phyloP scores from a whole-genome alignment of 2,797 vertebrate genomes.

The Acrocephalus scirpaceus region DNA sequence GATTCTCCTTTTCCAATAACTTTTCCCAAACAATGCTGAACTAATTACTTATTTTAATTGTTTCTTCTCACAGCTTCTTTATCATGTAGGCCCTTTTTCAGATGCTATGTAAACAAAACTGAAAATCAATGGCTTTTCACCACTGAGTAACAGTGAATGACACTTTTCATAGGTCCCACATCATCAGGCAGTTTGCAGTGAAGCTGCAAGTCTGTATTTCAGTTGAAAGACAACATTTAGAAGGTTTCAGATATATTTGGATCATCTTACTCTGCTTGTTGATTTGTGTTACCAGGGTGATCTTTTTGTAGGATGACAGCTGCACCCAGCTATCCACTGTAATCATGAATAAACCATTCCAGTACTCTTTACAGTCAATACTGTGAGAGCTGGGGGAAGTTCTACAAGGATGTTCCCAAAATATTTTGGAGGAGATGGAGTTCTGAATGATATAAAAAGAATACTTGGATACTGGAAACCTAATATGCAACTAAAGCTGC shows the following conservation, averaged over 20 bases:
- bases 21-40: background rate
- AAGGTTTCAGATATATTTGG: conserved; percentile 41
- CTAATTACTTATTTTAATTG: conserved; percentile 9
- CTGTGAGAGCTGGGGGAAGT: background rate
- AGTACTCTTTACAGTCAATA: conserved; percentile 15
- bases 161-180: background rate
- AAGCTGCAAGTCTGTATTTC: background rate
- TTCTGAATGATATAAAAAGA: conserved; percentile 31
- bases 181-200: background rate
- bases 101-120: background rate
- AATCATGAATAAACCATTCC: conserved; percentile 38
- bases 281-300: conserved; percentile 36
- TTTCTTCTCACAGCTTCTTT: background rate
- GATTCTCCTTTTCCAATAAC: background rate
- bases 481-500: background rate
- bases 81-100: background rate
- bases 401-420: conserved; percentile 57
- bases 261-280: conserved; percentile 64
- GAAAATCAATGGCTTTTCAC: background rate
- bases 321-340: conserved; percentile 35
- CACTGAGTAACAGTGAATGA: background rate
- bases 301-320: conserved; percentile 64
- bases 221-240: conserved; percentile 18
- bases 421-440: conserved; percentile 37
- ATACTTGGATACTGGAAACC: conserved; percentile 26